Evolutionary conservation across 2,113 vertebrate genomes (phyloP).

Genomic region (Boleophthalmus pectinirostris): DNA sequence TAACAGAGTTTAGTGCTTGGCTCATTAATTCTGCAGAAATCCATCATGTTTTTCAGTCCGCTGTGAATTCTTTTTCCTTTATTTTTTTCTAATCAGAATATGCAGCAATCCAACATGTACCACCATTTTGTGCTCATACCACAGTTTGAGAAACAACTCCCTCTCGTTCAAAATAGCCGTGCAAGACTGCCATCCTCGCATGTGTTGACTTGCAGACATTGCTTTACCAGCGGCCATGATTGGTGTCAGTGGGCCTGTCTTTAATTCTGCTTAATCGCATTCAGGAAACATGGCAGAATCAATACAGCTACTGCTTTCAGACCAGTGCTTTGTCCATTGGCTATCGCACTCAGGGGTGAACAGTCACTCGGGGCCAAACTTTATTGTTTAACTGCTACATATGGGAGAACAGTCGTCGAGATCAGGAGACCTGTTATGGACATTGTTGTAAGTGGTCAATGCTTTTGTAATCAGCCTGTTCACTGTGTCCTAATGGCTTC

Average conservation of each 20-base stretch:
- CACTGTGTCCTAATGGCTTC: neutral
- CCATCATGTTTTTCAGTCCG: too few species aligned
- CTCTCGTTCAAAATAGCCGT: too few species aligned
- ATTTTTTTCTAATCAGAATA: too few species aligned
- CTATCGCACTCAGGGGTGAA: constrained; percentile 32
- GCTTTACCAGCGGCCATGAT: constrained; percentile 64
- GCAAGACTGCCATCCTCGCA: constrained; percentile 36
- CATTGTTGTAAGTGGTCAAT: neutral
- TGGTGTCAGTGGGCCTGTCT: constrained; percentile 61
- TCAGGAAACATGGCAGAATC: constrained; percentile 56
- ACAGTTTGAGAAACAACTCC: too few species aligned
- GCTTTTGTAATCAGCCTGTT: constrained; percentile 2
- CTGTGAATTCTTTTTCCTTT: too few species aligned
- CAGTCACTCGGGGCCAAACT: neutral
- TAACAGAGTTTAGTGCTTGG: too few species aligned
- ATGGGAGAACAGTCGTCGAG: neutral
- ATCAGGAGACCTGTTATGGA: neutral
- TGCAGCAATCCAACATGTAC: too few species aligned
- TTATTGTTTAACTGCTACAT: constrained; percentile 11
- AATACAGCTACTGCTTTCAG: constrained; percentile 56
- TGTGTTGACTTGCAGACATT: constrained; percentile 66
- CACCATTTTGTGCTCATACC: too few species aligned
- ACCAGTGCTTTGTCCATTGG: constrained; percentile 45
- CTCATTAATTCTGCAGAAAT: too few species aligned
- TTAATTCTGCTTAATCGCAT: constrained; percentile 70